Base-by-base conservation (phyloP, 2,113 vertebrate species). In the Passerina amoena region DNA sequence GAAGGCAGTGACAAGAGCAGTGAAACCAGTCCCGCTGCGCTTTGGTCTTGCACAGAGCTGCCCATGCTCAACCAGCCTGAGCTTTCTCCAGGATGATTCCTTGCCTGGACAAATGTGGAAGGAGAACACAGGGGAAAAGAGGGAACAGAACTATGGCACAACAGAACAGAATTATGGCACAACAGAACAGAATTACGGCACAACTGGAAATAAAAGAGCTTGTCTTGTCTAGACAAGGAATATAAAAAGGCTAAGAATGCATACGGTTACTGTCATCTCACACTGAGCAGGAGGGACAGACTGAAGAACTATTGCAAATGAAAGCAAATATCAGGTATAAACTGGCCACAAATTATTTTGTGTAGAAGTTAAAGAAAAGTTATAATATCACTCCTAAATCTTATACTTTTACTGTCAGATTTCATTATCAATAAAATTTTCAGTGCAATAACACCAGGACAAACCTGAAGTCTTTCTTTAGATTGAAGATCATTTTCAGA, bases 11-110 rank as follows among this genome's bases (percentile, higher is more conserved):
- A 31, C 40, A 65, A 17, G 0, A 82, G 21, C 2, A 44, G 28
- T 44, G 37, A 75, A 14, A 70, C 7, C 51, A 47, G 18, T 42
- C 50, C 4, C 0, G 4, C 56, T 47, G 4, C 1, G 1, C 12
- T 38, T n/a, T 65, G 45, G 11, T 61, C 45, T 56, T 73, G 33
- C 54, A 51, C 20, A 21, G 61, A 37, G 14, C 44, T 85, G 11
- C 50, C 20, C 11, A 11, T 15, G 37, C 8, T 38, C 72, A 51
- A 1, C 9, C 21, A 65, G 37, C 27, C 28, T 13, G 37, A 42
- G 14, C 50, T 61, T 78, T 50, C 60, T 66, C 45, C 50, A n/a
- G 45, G 27, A 69, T 2, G 3, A 56, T 37, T 18, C 8, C 7
- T 6, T 78, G 8, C 31, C 38, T 69, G 73, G 50, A 42, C 13